Evolutionary conservation across 2,797 vertebrate species (phyloP), one percentile per base, ranked within the genome.

Genomic region (Odontamblyopus lacepedii): DNA sequence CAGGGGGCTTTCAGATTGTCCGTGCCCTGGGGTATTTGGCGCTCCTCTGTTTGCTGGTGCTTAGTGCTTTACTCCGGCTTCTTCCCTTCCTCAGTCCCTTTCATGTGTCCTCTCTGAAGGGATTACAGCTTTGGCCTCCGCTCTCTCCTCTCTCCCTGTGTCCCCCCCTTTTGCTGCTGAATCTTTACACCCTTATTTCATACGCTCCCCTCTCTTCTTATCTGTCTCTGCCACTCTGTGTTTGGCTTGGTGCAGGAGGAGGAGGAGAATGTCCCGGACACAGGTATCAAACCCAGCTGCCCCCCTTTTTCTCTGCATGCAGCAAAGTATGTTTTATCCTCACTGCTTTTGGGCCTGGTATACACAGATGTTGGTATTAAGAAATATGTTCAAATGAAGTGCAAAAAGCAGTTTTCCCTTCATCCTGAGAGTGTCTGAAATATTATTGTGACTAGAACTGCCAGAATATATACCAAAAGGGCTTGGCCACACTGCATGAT

Each of bases 251-350:
- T 81, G 86, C 85, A 93, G 91, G 71, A 87, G 92, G 77, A 89
- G 92, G 81, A 92, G 94, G 88, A 88, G 93, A 86, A 95, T 95
- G 94, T 95, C 94, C 83, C 93, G 93, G 75, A 95, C 94, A 35
- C 94, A 95, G 94, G 94, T 95, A 95, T 74, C 70, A 35, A 71
- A 70, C 56, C 74, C 71, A 41, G 69, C 64, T 59, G 50, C 56
- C 73, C 70, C 69, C 70, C 77, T 60, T 32, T 44, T 30, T 51
- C 59, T 71, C 56, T 72, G 50, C 75, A 65, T 61, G 68, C 59
- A 69, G 19, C 63, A 44, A 65, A 38, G 0, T 27, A 27, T 38
- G 29, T 35, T 63, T 63, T 26, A 41, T 44, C n/a, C 11, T 44
- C 38, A 13, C 9, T 26, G 4, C 35, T 63, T 44, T 23, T n/a